Conservation (phyloP, 1,140 invertebrate genomes). For the Drosophila busckii region DNA sequence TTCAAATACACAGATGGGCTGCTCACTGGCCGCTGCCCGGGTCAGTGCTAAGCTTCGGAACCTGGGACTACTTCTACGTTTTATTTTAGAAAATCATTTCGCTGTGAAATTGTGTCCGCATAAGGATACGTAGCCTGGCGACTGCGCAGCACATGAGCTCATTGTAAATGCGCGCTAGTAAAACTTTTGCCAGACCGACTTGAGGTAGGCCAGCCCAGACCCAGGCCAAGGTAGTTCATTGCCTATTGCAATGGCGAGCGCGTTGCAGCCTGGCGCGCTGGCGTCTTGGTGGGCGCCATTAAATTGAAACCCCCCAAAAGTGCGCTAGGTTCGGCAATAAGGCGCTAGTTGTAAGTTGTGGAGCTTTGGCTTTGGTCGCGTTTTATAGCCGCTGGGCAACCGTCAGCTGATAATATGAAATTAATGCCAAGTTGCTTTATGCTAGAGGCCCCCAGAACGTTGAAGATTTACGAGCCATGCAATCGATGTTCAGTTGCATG, state of each 20-base stretch:
- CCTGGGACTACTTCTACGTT: constrained; percentile 28
- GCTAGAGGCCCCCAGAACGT: constrained; percentile 24
- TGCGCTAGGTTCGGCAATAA: constrained; percentile 36
- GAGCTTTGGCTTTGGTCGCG: constrained; percentile 28
- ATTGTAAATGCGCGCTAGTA: constrained; percentile 61
- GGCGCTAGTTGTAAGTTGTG: constrained; percentile 22
- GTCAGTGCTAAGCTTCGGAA: constrained; percentile 12
- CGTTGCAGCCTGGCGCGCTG: constrained; percentile 26
- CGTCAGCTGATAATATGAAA: constrained; percentile 65
- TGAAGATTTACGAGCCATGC: constrained; percentile 67
- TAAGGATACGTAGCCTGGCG: constrained; percentile 5
- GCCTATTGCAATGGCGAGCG: constrained; percentile 28
- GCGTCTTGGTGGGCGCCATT: constrained; percentile 40
- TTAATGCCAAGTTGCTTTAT: constrained; percentile 47
- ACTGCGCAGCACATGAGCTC: constrained; percentile 53
- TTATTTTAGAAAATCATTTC: constrained; percentile 71
- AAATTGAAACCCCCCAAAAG: constrained; percentile 60
- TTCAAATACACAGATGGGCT: constrained; percentile 41
- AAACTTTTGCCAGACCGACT: constrained; percentile 38
- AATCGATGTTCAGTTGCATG: constrained; percentile 66
- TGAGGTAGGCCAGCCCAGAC: background rate
- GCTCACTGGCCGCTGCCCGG: constrained; percentile 1
- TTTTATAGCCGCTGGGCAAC: constrained; percentile 52
- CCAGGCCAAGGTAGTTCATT: constrained; percentile 25
- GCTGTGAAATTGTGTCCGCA: constrained; percentile 70